Evolutionary conservation across 2,888 invertebrate genomes (phyloP).

Genomic region (Oegoconia quadripuncta): DNA sequence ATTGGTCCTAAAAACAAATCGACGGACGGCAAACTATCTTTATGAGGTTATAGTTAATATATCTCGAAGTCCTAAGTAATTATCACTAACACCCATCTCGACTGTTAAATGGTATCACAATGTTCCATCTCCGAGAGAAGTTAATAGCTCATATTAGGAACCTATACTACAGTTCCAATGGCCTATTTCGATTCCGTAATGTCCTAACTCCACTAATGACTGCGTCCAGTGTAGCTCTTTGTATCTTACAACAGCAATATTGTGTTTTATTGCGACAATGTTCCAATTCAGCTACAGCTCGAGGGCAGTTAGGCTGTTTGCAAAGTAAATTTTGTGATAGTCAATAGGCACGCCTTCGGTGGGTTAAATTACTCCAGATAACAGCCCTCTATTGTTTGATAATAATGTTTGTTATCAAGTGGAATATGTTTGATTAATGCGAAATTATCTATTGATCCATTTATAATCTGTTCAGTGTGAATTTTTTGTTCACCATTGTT

Average conservation of each 20-base stretch:
- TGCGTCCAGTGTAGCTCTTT: slow-evolving; percentile 6
- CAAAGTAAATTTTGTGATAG: slow-evolving; percentile 22
- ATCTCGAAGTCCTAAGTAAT: slow-evolving; percentile 33
- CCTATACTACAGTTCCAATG: slow-evolving; percentile 26
- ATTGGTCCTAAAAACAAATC: slow-evolving; percentile 41
- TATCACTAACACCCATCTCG: slow-evolving; percentile 51
- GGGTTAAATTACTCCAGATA: slow-evolving; percentile 27
- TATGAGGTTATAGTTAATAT: slow-evolving; percentile 30
- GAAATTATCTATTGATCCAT: neutral
- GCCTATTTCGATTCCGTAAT: slow-evolving; percentile 7
- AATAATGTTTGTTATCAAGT: slow-evolving; percentile 23
- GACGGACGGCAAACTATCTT: slow-evolving; percentile 11
- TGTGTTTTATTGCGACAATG: slow-evolving; percentile 24
- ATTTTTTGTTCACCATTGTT: no score
- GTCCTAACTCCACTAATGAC: slow-evolving; percentile 3
- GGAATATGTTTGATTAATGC: slow-evolving; percentile 25
- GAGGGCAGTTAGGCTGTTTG: slow-evolving; percentile 28
- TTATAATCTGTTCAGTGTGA: no score
- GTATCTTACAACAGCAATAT: slow-evolving; percentile 15
- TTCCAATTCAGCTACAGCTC: slow-evolving; percentile 25
- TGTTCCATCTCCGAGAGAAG: slow-evolving; percentile 36
- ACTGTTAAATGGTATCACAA: slow-evolving; percentile 44
- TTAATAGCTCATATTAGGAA: slow-evolving; percentile 49
- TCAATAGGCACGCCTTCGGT: slow-evolving; percentile 21
- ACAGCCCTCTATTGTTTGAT: slow-evolving; percentile 16